These are phyloP conservation scores for Antennarius maculatus DNA, from an alignment of 2,797 vertebrate genomes.

Conservation along the genomic window DNA sequence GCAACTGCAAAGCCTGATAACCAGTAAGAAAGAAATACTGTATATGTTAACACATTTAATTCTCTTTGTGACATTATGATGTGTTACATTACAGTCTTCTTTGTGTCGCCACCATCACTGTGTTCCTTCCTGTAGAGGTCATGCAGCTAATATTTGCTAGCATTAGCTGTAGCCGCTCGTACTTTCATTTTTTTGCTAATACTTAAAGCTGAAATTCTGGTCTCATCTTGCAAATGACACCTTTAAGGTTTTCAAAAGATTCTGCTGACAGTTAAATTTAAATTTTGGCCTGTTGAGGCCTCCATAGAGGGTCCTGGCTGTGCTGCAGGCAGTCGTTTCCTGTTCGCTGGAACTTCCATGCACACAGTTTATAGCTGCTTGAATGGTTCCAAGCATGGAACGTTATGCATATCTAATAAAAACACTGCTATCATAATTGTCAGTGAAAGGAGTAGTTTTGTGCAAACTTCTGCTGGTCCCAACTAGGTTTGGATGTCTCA, in stretches of 20 bases:
- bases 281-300: background rate
- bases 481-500: slow-evolving; percentile 4
- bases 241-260: background rate
- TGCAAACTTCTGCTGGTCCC: slow-evolving; percentile 37
- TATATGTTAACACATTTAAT: no score
- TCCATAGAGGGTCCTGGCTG: background rate
- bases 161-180: no score
- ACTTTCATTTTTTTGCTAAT: no score
- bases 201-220: no score
- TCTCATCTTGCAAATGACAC: no score
- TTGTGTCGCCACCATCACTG: no score
- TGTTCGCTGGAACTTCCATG: slow-evolving; percentile 4
- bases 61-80: no score
- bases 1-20: no score
- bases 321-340: background rate
- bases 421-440: slow-evolving; percentile 5
- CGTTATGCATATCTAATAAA: slow-evolving; percentile 37
- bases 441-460: slow-evolving; percentile 16
- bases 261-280: background rate
- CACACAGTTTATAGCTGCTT: slow-evolving; percentile 12
- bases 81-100: no score
- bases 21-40: no score
- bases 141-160: no score
- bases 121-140: no score
- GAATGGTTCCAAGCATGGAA: background rate